Evolutionary conservation across 2,113 vertebrate species (phyloP).

Genomic region (Podarcis cretensis): DNA sequence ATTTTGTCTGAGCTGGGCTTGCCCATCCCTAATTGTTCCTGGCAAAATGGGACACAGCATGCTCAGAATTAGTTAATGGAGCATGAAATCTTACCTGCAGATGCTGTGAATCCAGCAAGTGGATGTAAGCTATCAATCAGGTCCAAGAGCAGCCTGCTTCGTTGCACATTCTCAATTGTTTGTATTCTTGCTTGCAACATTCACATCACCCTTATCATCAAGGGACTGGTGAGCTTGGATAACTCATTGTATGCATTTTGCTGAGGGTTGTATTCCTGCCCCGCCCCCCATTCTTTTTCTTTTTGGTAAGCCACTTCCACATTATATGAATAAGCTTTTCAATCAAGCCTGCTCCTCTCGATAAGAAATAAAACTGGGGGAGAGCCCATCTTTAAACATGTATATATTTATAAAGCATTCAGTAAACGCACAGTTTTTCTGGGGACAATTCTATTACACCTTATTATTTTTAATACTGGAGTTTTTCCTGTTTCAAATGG

Average conservation of each 20-base stretch:
- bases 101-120: not conserved
- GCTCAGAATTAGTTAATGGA: slow-evolving; percentile 6
- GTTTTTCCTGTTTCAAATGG: not conserved
- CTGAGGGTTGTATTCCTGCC: not conserved
- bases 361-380: not conserved
- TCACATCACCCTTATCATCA: slow-evolving; percentile 12
- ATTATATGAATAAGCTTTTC: not conserved
- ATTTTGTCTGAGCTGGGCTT: not conserved
- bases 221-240: not conserved
- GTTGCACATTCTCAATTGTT: not conserved
- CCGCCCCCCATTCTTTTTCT: not conserved
- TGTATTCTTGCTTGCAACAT: slow-evolving; percentile 28
- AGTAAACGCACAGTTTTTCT: not conserved
- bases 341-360: slow-evolving; percentile 1
- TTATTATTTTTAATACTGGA: not conserved
- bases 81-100: slow-evolving; percentile 9
- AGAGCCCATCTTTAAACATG: not conserved
- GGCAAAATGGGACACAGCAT: not conserved
- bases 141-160: not conserved
- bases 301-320: not conserved
- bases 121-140: not conserved
- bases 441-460: not conserved
- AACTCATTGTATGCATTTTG: not conserved
- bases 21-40: slow-evolving; percentile 11
- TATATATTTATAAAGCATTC: not conserved